These are phyloP conservation scores for Sarcophaga variegata DNA, from an alignment of 2,888 invertebrate genomes.

Conservation along the genomic window DNA sequence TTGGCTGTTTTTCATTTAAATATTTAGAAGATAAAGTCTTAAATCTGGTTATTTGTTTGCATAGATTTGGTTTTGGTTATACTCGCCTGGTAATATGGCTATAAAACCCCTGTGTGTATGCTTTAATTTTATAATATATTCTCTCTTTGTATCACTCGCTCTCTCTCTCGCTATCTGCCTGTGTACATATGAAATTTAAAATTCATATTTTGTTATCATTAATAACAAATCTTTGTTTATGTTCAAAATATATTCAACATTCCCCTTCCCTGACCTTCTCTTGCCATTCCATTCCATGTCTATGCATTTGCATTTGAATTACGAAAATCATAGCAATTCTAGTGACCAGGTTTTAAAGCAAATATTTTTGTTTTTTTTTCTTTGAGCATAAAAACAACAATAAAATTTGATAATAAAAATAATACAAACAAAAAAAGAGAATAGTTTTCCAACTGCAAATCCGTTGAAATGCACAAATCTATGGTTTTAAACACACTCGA, in stretches of 20 bases:
- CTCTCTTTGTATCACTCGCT: no score
- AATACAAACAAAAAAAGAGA: not conserved
- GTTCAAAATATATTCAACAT: not conserved
- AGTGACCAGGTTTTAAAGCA: not conserved
- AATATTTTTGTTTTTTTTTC: not conserved
- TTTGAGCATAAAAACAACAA: not conserved
- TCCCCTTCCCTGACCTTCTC: not conserved
- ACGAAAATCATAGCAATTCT: not conserved
- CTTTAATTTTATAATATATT: not conserved
- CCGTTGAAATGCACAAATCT: not conserved
- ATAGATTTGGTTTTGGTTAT: not conserved
- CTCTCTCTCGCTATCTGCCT: not conserved
- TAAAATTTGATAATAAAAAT: not conserved
- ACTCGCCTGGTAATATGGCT: not conserved
- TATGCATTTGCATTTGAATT: not conserved
- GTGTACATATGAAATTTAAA: not conserved
- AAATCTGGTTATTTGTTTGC: slow-evolving; percentile 46
- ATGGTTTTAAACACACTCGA: no score
- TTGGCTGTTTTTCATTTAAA: slow-evolving; percentile 50
- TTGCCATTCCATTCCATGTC: no score
- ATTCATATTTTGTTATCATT: slow-evolving; percentile 1
- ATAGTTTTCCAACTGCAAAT: not conserved
- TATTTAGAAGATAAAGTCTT: slow-evolving; percentile 62
- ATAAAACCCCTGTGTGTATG: not conserved
- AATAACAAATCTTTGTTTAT: not conserved